These are phyloP conservation scores for Drosophila repletoides DNA, from an alignment of 1,140 invertebrate genomes.

Conservation along the genomic window DNA sequence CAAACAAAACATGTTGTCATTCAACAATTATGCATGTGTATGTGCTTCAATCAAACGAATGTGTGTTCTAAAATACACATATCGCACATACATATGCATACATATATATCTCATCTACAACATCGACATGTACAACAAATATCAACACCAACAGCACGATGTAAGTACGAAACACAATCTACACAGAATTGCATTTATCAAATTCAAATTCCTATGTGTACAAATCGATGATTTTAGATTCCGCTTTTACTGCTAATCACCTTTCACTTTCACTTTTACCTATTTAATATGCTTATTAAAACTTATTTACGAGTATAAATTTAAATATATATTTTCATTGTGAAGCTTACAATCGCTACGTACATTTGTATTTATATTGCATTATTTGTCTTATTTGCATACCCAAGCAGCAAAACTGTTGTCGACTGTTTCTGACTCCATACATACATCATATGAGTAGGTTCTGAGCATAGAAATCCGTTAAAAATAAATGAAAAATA, in stretches of 20 bases:
- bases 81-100: conserved; percentile 28
- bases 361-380: conserved; percentile 15
- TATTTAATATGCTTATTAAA: conserved; percentile 36
- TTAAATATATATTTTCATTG: not conserved
- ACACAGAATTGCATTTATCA: conserved; percentile 72
- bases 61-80: conserved; percentile 25
- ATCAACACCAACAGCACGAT: conserved; percentile 81
- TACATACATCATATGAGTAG: too few species aligned
- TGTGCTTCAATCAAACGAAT: conserved; percentile 27
- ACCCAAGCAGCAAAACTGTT: too few species aligned
- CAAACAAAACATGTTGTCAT: conserved; percentile 43
- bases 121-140: conserved; percentile 73
- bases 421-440: too few species aligned
- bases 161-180: conserved; percentile 81
- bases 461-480: too few species aligned
- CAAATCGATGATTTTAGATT: conserved; percentile 59
- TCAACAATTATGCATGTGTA: conserved; percentile 53
- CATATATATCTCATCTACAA: conserved; percentile 49
- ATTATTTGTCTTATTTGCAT: conserved; percentile 3
- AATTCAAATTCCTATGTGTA: conserved; percentile 68
- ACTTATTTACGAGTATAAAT: too few species aligned
- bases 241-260: conserved; percentile 54
- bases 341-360: not conserved
- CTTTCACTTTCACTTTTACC: conserved; percentile 36
- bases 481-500: too few species aligned